Base-by-base conservation (phyloP, 1,140 invertebrate genomes). In the Drosophila oshimai region DNA sequence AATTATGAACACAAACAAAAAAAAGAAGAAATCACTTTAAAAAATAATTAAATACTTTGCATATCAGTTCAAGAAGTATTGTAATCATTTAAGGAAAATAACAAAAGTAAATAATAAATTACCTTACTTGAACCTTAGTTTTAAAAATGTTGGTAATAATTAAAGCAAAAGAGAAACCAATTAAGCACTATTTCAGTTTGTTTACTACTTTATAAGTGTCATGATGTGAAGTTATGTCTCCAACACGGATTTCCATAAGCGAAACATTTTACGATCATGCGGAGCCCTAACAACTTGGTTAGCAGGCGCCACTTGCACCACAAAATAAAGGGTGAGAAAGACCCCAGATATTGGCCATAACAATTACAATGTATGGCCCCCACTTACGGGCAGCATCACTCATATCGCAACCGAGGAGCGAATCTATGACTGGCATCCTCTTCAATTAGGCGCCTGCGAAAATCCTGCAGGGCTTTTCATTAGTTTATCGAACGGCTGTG, bases 401-500 rank as follows among this genome's bases (percentile, higher is more conserved):
- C 50, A 75, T 39, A 64, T 53, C 49, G 33, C 15, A 18, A 10
- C 61, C 22, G 29, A 41, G 39, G 33, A 29, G 26, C 26, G 57
- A 68, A 60, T 71, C 74, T 86, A 61, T 67, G 70, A 51, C 18
- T 64, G 54, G 68, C 50, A 57, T 74, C 36, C 57, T 74, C 58
- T 58, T 71, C 80, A 86, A 83, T 83, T 86, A 77, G 50, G 68
- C 39, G 73, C 46, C 41, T 39, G 67, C 42, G 39, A 73, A 58
- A 55, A 78, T 74, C 74, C 65, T 9, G 58, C 62, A 57, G 57
- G 61, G 64, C 74, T 86, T 86, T 83, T 83, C 80, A 83, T 83
- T 83, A 83, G 80, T 86, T 86, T 79, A 83, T 83, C 80, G 74
- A 71, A 41, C 20, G 31, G 24, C 20, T 2, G 42, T 36, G 68